Evolutionary conservation across 2,888 invertebrate genomes (phyloP).

Genomic region (Agonopterix arenella): DNA sequence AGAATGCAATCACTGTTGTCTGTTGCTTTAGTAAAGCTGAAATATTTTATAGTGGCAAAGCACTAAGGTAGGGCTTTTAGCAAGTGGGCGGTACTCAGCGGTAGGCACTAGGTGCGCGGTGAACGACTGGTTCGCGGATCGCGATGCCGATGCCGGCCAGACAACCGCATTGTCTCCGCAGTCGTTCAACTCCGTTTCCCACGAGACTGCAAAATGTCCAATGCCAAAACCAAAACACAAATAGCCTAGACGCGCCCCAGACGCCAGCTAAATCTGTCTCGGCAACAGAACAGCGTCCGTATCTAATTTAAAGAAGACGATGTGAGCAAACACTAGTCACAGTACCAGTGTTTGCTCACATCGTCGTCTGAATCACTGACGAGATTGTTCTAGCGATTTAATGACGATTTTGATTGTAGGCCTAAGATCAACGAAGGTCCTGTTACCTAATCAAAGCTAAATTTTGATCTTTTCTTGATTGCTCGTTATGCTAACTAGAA

Average conservation of each 20-base stretch:
- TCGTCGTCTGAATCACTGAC: neutral
- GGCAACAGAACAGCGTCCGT: slow-evolving; percentile 46
- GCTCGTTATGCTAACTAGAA: no score
- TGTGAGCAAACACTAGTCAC: slow-evolving; percentile 1
- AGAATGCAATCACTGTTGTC: no score
- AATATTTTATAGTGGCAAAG: no score
- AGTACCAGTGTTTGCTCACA: no score
- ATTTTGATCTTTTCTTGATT: no score
- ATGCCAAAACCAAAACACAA: slow-evolving; percentile 70
- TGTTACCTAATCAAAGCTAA: no score
- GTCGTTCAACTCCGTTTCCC: slow-evolving; percentile 77
- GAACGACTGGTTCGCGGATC: slow-evolving; percentile 27
- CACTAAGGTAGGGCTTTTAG: neutral
- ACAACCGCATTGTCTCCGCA: slow-evolving; percentile 69
- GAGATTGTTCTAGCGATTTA: no score
- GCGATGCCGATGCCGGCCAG: slow-evolving; percentile 26
- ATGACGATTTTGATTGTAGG: no score
- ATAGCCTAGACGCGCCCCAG: slow-evolving; percentile 74
- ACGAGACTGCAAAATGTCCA: slow-evolving; percentile 68
- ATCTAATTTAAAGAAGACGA: slow-evolving; percentile 42
- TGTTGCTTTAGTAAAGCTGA: no score
- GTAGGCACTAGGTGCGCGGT: slow-evolving; percentile 2
- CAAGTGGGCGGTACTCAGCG: neutral
- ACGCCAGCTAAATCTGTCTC: slow-evolving; percentile 67
- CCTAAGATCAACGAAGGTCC: no score